Percentiles rank a stretch among this genome's conserved stretches.
phyloP scores from a whole-genome alignment of 2,797 vertebrate genomes.

The Masticophis lateralis region DNA sequence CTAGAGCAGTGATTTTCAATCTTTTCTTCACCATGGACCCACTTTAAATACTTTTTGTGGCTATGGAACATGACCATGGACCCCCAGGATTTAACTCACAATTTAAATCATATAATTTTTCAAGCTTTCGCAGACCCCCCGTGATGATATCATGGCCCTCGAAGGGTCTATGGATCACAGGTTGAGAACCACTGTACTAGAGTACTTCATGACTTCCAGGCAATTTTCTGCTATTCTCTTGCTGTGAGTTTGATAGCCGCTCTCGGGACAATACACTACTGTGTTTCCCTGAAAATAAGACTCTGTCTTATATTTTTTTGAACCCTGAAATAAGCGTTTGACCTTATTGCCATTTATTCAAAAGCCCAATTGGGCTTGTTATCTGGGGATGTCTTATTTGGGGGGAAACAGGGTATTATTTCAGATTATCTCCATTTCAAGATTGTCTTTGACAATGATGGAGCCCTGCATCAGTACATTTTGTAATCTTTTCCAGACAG shows the following conservation, averaged over 20 bases:
- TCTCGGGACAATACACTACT: neutral
- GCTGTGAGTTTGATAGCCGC: neutral
- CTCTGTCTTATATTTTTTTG: too few species aligned
- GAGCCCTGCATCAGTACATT: neutral
- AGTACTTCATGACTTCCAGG: neutral
- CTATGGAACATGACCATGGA: neutral
- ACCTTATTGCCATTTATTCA: too few species aligned
- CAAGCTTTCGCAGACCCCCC: neutral
- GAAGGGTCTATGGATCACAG: neutral
- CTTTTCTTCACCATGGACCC: neutral
- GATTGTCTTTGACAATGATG: neutral
- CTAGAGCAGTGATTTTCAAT: neutral
- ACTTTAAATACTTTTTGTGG: neutral
- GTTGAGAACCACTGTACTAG: neutral
- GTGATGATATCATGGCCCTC: neutral
- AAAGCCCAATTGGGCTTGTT: too few species aligned
- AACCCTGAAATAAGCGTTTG: too few species aligned
- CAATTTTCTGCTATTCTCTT: neutral
- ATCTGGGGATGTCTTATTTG: too few species aligned
- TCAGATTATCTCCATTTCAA: neutral
- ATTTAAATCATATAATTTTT: neutral
- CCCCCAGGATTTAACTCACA: neutral
- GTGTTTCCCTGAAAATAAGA: too few species aligned
- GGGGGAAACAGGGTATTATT: neutral
- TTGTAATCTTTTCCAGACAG: neutral